Conservation (phyloP, 2,113 vertebrate genomes). For the Bettongia penicillata region DNA sequence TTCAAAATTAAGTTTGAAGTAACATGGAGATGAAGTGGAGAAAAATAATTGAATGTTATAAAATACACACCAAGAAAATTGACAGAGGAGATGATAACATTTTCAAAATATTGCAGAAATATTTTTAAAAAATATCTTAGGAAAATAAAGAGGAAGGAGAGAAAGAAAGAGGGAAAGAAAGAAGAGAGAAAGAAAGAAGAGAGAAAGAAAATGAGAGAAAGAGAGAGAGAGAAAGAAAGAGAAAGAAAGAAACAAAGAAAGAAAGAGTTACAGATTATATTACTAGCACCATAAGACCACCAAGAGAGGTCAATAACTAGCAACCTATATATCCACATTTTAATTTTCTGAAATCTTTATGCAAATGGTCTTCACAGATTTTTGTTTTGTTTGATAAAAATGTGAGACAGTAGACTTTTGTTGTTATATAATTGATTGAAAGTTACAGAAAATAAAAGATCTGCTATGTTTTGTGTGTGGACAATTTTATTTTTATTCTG, state of each 20-base stretch:
- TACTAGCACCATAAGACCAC: not conserved
- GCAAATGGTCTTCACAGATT: too few species aligned
- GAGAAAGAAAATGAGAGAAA: accelerated
- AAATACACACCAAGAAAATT: not conserved
- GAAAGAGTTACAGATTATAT: too few species aligned
- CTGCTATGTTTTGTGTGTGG: too few species aligned
- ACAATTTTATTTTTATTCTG: too few species aligned
- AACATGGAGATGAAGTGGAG: not conserved
- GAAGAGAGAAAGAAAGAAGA: accelerated
- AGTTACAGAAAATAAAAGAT: too few species aligned
- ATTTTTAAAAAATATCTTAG: not conserved
- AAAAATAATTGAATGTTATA: not conserved
- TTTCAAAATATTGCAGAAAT: not conserved
- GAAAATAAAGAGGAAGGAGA: not conserved
- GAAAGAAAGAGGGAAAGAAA: too few species aligned
- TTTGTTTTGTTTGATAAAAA: too few species aligned
- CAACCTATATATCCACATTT: not conserved
- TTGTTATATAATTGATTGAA: too few species aligned
- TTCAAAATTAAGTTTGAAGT: not conserved
- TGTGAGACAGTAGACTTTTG: too few species aligned
- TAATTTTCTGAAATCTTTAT: not conserved
- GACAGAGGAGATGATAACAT: not conserved
- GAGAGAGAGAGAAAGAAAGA: too few species aligned
- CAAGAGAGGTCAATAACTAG: not conserved
- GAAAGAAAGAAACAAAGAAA: accelerated